Percentiles rank a stretch among this genome's conserved stretches.
Conservation (phyloP, 1,140 invertebrate genomes). For the Drosophila ohnishii region DNA sequence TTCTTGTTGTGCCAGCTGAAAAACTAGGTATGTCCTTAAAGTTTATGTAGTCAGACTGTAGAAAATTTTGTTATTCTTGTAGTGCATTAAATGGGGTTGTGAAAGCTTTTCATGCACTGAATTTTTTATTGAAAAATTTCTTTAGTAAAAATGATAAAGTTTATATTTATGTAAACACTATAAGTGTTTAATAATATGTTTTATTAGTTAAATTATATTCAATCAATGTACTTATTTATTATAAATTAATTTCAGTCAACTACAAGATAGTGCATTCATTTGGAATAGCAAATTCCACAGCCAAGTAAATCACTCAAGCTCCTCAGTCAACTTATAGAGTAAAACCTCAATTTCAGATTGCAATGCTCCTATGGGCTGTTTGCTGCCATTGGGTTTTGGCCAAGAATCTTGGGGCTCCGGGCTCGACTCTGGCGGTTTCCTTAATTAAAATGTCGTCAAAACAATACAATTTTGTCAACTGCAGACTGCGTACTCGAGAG, state of each 20-base stretch:
- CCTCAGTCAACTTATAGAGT: constrained; percentile 10
- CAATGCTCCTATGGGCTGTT: constrained; percentile 20
- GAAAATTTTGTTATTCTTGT: too few relatives aligned
- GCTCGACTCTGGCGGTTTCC: constrained; percentile 42
- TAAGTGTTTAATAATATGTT: too few relatives aligned
- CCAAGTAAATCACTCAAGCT: constrained; percentile 7
- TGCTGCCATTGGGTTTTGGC: constrained; percentile 1
- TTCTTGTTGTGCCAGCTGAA: background rate
- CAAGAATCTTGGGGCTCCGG: constrained; percentile 7
- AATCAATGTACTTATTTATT: background rate
- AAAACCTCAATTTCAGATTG: constrained; percentile 36
- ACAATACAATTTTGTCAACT: constrained; percentile 69
- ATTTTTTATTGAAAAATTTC: too few relatives aligned
- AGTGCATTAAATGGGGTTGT: background rate
- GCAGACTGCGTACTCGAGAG: constrained; percentile 20
- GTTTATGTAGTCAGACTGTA: background rate
- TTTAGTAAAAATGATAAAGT: too few relatives aligned
- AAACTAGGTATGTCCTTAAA: background rate
- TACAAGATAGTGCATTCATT: background rate
- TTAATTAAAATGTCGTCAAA: constrained; percentile 74
- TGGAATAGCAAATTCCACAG: background rate
- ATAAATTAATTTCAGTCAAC: background rate
- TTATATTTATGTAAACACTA: too few relatives aligned
- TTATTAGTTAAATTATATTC: background rate
- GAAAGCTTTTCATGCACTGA: too few relatives aligned